A percentile compares a stretch with the other conserved stretches of the same genome.
Conservation (phyloP, 2,888 invertebrate species). For the Acanthacorydalis orientalis region DNA sequence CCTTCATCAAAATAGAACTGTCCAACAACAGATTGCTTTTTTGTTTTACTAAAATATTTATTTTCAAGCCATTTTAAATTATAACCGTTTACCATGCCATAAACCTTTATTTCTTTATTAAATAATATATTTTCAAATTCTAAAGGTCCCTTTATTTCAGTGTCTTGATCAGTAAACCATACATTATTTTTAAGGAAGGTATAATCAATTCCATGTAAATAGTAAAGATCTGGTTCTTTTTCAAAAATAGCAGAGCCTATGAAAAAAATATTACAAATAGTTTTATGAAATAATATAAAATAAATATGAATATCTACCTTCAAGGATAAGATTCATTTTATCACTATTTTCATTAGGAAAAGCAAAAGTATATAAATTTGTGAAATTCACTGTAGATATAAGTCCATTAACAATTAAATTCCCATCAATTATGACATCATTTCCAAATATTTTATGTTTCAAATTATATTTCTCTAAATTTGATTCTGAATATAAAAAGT, state of each 20-base stretch:
- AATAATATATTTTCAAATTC: slow-evolving; percentile 20
- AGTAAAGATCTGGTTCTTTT: slow-evolving; percentile 24
- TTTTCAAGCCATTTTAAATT: slow-evolving; percentile 26
- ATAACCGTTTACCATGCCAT: slow-evolving; percentile 27
- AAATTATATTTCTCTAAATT: slow-evolving; percentile 13
- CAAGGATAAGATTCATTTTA: slow-evolving; percentile 17
- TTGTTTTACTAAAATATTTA: slow-evolving; percentile 34
- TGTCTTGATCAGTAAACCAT: slow-evolving; percentile 31
- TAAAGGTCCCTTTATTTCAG: slow-evolving; percentile 16
- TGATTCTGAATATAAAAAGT: slow-evolving; percentile 19
- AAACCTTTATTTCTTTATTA: slow-evolving; percentile 16
- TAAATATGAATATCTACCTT: slow-evolving; percentile 16
- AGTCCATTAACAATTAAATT: slow-evolving; percentile 18
- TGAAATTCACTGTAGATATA: slow-evolving; percentile 19
- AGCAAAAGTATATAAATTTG: slow-evolving; percentile 19
- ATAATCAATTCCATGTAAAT: slow-evolving; percentile 24
- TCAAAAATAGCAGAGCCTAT: slow-evolving; percentile 27
- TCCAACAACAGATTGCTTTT: slow-evolving; percentile 27
- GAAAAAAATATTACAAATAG: neutral
- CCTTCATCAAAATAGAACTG: slow-evolving; percentile 25
- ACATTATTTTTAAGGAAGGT: slow-evolving; percentile 20
- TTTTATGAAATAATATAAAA: slow-evolving; percentile 4
- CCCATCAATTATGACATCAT: slow-evolving; percentile 17
- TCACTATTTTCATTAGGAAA: slow-evolving; percentile 13
- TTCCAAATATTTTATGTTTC: slow-evolving; percentile 17